Base-by-base conservation (phyloP, 2,888 invertebrate genomes). In the Stramonita haemastoma region DNA sequence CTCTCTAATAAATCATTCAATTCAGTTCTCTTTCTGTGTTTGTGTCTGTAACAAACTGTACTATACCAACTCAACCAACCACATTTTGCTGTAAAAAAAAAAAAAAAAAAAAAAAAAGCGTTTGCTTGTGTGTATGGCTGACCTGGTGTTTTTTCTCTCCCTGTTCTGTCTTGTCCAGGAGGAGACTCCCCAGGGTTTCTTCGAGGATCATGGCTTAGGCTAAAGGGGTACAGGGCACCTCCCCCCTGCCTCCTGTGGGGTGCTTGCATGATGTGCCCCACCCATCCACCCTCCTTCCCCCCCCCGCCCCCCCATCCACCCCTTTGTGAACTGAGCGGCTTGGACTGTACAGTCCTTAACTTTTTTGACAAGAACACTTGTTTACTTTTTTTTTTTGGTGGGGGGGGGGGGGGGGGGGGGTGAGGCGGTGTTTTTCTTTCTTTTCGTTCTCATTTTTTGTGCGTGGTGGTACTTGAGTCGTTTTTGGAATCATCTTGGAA, bases 121-220 rank as follows among this genome's bases (percentile, higher is more conserved):
- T 15, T 60, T 60, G 60, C 26, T 79, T 15, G 22, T 26, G 17
- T 66, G 87, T 46, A 17, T 56, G n/a, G 57, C 57, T 29, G 29
- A 57, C 29, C 22, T n/a, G 8, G 1, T 86, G 22, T 34, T 29
- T 22, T 87, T 60, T 60, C 36, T 73, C n/a, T 79, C 56, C 90
- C 70, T 88, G 86, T 86, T 81, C 87, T 91, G 81, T 90, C 89
- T 86, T 85, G 57, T 87, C 60, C 92, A 99, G 99, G 99, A 99
- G 97, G 99, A 99, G 97, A 99, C 99, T 90, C 99, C 99, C 89
- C 99, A 99, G 97, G 99, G 99, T 95, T 99, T 99, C 97, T 99
- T 99, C 96, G 99, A 99, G 96, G 99, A 99, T 97, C 99, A 99
- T 96, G 99, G 99, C 93, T 97, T 99, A 94, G 99, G 99, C 94